Evolutionary conservation across 2,888 invertebrate genomes (phyloP).

Genomic region (Lepidonotus clava): DNA sequence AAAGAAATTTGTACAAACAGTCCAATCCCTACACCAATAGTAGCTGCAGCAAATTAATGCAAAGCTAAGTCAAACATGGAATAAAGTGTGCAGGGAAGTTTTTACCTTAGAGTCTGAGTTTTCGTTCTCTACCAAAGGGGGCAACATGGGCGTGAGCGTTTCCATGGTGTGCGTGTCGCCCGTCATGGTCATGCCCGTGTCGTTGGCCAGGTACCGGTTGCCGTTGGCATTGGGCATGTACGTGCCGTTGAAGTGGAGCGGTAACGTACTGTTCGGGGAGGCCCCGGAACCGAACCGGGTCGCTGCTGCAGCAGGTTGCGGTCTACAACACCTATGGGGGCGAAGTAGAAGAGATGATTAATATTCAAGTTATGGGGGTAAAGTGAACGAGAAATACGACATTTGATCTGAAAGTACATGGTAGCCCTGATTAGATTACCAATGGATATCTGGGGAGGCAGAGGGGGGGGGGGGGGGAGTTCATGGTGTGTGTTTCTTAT

Average conservation of each 20-base stretch:
- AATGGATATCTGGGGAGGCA: too few species aligned
- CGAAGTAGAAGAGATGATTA: not conserved
- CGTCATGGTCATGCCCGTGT: not conserved
- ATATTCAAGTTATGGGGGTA: too few species aligned
- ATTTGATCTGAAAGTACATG: too few species aligned
- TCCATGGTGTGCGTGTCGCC: slow-evolving; percentile 48
- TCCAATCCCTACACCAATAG: too few species aligned
- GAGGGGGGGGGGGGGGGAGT: too few species aligned
- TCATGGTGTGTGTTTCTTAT: too few species aligned
- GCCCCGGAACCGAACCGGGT: not conserved
- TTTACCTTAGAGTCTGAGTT: slow-evolving; percentile 52
- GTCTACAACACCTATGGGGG: not conserved
- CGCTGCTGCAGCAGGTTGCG: not conserved
- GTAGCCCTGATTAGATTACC: too few species aligned
- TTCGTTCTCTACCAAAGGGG: slow-evolving; percentile 39
- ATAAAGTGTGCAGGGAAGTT: not conserved
- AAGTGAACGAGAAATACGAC: too few species aligned
- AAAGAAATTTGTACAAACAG: too few species aligned
- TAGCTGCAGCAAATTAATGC: too few species aligned
- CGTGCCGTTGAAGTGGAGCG: slow-evolving; percentile 42
- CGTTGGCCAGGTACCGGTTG: not conserved
- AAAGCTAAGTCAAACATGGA: too few species aligned
- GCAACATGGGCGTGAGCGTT: slow-evolving; percentile 47
- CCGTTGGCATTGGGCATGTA: slow-evolving; percentile 55
- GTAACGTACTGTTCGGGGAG: slow-evolving; percentile 14